phyloP scores from a whole-genome alignment of 2,888 invertebrate species.

The Frankliniella intonsa region DNA sequence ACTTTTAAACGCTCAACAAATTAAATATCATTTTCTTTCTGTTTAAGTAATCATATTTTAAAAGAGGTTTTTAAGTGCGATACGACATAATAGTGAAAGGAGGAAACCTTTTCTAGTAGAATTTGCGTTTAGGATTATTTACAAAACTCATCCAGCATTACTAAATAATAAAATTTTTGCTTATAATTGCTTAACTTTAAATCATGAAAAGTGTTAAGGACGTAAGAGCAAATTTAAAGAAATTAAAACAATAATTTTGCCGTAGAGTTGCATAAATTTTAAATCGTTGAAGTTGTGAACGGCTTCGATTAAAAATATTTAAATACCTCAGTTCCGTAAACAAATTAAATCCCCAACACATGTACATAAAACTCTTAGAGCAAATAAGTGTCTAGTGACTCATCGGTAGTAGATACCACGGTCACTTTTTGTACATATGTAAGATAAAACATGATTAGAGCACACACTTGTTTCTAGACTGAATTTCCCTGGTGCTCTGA shows the following conservation, averaged over 20 bases:
- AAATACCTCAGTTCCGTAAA: background rate
- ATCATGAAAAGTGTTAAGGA: background rate
- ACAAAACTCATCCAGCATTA: no score
- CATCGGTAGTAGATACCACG: background rate
- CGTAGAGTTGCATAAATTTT: no score
- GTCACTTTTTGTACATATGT: conserved; percentile 12
- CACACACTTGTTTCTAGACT: background rate
- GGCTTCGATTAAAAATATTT: background rate
- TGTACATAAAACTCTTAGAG: background rate
- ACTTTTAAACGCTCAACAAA: no score
- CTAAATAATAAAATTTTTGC: no score
- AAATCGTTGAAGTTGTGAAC: no score
- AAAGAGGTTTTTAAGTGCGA: no score
- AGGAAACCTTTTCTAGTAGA: no score
- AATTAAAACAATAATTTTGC: background rate
- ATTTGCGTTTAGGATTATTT: no score
- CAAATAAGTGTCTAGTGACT: background rate
- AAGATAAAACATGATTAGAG: background rate
- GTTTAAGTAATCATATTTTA: background rate
- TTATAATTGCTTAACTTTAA: no score
- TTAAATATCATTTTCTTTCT: background rate
- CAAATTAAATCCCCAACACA: background rate
- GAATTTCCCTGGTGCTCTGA: background rate
- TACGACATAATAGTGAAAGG: no score
- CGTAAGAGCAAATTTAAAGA: background rate